Conservation (phyloP, 2,797 vertebrate genomes). For the Mionectes olivaceus region DNA sequence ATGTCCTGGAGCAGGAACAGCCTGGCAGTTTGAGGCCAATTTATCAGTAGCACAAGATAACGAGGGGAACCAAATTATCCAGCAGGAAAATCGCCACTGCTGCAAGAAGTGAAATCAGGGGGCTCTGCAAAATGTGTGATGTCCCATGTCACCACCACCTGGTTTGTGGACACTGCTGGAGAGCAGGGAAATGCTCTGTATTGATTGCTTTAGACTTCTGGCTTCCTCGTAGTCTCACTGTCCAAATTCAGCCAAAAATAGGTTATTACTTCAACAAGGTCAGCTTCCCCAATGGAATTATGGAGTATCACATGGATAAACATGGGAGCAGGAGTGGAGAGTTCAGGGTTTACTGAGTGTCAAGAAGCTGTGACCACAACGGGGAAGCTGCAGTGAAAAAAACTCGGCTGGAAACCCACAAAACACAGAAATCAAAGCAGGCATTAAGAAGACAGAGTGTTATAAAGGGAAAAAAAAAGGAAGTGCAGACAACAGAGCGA, state of each 20-base stretch:
- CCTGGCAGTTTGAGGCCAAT: neutral
- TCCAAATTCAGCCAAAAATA: neutral
- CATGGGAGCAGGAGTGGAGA: neutral
- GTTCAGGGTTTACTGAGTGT: neutral
- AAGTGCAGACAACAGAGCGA: neutral
- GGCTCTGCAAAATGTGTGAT: neutral
- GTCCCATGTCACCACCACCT: fast-evolving
- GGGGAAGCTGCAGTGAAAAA: neutral
- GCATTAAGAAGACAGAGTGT: neutral
- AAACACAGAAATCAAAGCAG: neutral
- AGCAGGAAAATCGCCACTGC: neutral
- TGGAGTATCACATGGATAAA: fast-evolving
- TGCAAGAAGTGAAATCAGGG: neutral
- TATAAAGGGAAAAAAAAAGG: neutral
- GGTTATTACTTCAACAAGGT: neutral
- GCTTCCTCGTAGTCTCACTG: neutral
- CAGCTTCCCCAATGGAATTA: neutral
- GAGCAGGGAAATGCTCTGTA: neutral
- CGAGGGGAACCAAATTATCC: neutral
- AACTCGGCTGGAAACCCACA: neutral
- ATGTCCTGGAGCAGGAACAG: neutral
- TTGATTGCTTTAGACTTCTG: neutral
- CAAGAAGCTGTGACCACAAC: neutral
- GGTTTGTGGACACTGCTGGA: neutral
- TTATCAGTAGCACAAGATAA: neutral